Percentiles rank a stretch among this genome's conserved stretches.
Conservation (phyloP, 2,797 vertebrate genomes). For the Neopelma chrysocephalum region DNA sequence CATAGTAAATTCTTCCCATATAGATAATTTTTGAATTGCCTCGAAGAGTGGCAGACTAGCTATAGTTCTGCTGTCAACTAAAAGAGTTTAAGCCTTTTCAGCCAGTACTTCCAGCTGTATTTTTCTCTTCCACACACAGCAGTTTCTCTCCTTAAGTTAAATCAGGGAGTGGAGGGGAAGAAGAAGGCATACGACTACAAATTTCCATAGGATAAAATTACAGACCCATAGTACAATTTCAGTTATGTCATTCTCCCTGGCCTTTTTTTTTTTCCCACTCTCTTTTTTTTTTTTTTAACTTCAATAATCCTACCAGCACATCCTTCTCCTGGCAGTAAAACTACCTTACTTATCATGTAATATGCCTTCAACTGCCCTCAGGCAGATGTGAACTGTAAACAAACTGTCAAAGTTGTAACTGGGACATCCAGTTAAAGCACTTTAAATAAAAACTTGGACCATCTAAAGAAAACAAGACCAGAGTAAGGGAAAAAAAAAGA, state of each 20-base stretch:
- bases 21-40: background rate
- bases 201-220: conserved; percentile 35
- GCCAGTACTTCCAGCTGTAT: background rate
- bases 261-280: background rate
- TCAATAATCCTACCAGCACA: conserved; percentile 60
- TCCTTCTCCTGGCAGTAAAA: conserved; percentile 48
- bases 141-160: conserved; percentile 3
- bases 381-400: conserved; percentile 74
- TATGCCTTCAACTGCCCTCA: conserved; percentile 45
- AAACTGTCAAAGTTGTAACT: conserved; percentile 67
- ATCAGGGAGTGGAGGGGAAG: background rate
- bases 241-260: conserved; percentile 17
- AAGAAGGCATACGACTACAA: background rate
- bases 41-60: background rate
- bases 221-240: background rate
- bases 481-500: conserved; percentile 55
- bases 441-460: conserved; percentile 68
- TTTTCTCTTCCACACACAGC: background rate
- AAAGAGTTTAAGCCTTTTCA: background rate
- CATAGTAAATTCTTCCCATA: background rate
- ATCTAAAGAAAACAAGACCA: conserved; percentile 58
- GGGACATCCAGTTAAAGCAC: conserved; percentile 76
- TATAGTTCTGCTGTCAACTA: background rate
- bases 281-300: background rate
- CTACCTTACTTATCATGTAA: conserved; percentile 57